These are phyloP conservation scores for Notothenia rossii DNA, from an alignment of 2,113 vertebrate species.

Conservation along the genomic window DNA sequence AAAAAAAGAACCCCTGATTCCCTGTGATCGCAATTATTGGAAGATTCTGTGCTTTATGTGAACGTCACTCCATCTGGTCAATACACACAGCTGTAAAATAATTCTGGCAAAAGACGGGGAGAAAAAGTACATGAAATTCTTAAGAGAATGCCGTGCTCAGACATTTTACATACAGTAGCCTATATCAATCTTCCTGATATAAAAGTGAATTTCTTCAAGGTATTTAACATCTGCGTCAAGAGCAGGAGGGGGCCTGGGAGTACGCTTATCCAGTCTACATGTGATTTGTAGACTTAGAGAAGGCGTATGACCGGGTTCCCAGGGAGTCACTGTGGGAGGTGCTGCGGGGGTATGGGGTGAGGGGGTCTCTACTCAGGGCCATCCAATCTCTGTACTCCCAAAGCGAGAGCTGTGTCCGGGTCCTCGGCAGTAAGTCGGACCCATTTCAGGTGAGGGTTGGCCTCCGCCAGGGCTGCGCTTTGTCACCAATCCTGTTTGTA, in stretches of 20 bases:
- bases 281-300: too few relatives aligned
- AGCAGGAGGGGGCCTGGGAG: neutral
- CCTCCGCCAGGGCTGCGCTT: too few relatives aligned
- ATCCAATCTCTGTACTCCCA: too few relatives aligned
- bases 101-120: neutral
- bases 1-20: neutral
- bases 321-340: too few relatives aligned
- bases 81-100: neutral
- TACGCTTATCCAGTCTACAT: too few relatives aligned
- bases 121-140: neutral
- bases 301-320: too few relatives aligned
- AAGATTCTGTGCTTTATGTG: neutral
- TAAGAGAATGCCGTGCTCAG: neutral
- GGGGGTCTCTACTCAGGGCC: too few relatives aligned
- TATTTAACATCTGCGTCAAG: slow-evolving; percentile 12
- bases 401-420: too few relatives aligned
- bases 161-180: neutral
- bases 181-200: neutral
- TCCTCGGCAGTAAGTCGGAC: too few relatives aligned
- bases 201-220: slow-evolving; percentile 17
- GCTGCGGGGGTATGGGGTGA: too few relatives aligned
- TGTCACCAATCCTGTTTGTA: too few relatives aligned
- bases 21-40: neutral
- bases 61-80: neutral
- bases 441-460: too few relatives aligned